These are phyloP conservation scores for Monochamus saltuarius DNA, from an alignment of 1,140 invertebrate genomes.

Conservation along the genomic window DNA sequence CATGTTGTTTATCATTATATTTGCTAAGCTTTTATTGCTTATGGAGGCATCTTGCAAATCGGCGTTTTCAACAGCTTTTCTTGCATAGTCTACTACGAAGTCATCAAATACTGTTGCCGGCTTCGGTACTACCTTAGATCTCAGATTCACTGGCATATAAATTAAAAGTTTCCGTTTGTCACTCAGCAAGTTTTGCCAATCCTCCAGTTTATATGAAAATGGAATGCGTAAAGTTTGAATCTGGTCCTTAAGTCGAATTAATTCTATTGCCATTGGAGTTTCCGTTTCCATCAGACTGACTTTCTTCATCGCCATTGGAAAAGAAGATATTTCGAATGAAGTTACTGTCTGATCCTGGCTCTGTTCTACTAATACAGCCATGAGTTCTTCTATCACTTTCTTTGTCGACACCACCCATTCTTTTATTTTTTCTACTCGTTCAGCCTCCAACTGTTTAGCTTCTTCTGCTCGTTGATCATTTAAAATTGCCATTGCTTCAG, in stretches of 20 bases:
- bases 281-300: slow-evolving; percentile 23
- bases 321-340: slow-evolving; percentile 35
- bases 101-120: slow-evolving; percentile 38
- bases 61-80: slow-evolving; percentile 49
- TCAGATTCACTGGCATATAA: slow-evolving; percentile 36
- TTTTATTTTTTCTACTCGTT: slow-evolving; percentile 28
- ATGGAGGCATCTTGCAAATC: slow-evolving; percentile 48
- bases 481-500: slow-evolving; percentile 33
- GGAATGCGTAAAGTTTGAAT: slow-evolving; percentile 25
- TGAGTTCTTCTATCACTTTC: slow-evolving; percentile 17
- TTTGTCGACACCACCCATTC: slow-evolving; percentile 26
- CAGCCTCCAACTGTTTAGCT: slow-evolving; percentile 19
- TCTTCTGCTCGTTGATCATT: slow-evolving; percentile 25
- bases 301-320: slow-evolving; percentile 32
- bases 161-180: slow-evolving; percentile 24
- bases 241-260: slow-evolving; percentile 18
- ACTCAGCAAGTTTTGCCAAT: slow-evolving; percentile 26
- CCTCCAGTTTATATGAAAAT: slow-evolving; percentile 13
- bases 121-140: slow-evolving; percentile 18
- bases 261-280: slow-evolving; percentile 20
- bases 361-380: slow-evolving; percentile 9
- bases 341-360: slow-evolving; percentile 24
- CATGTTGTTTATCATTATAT: slow-evolving; percentile 51
- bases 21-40: slow-evolving; percentile 31
- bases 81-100: slow-evolving; percentile 40